Conservation (phyloP, 2,888 invertebrate genomes). For the Ceriagrion tenellum region DNA sequence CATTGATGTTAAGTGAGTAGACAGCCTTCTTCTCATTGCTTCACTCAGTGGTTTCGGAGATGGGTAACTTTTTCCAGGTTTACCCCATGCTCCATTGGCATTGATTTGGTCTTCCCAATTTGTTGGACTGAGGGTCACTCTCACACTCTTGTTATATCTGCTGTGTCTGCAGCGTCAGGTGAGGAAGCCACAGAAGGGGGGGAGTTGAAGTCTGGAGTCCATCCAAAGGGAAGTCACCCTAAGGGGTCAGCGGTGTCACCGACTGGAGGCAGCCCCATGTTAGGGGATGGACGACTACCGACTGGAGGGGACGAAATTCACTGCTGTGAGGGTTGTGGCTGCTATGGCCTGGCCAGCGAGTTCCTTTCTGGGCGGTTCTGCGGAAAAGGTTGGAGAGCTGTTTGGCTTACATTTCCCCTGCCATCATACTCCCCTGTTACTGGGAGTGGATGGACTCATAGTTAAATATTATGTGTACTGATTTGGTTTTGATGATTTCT, state of each 20-base stretch:
- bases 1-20: neutral
- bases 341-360: conserved; percentile 90
- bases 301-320: conserved; percentile 83
- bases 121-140: neutral
- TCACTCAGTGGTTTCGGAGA: neutral
- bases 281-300: neutral
- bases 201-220: conserved; percentile 23
- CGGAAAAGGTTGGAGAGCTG: conserved; percentile 69
- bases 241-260: conserved; percentile 40
- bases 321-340: conserved; percentile 91
- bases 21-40: neutral
- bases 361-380: conserved; percentile 87
- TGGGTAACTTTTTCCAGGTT: neutral
- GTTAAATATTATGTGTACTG: neutral
- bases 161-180: neutral
- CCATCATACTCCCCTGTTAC: neutral
- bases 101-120: neutral
- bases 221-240: conserved; percentile 10
- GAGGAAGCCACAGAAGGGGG: conserved; percentile 28
- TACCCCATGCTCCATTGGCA: neutral
- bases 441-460: neutral
- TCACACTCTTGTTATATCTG: neutral
- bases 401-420: conserved; percentile 59
- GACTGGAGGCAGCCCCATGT: conserved; percentile 2
- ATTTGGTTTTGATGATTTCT: neutral